These are phyloP conservation scores for Numida meleagris DNA, from an alignment of 2,113 vertebrate genomes.

Conservation along the genomic window DNA sequence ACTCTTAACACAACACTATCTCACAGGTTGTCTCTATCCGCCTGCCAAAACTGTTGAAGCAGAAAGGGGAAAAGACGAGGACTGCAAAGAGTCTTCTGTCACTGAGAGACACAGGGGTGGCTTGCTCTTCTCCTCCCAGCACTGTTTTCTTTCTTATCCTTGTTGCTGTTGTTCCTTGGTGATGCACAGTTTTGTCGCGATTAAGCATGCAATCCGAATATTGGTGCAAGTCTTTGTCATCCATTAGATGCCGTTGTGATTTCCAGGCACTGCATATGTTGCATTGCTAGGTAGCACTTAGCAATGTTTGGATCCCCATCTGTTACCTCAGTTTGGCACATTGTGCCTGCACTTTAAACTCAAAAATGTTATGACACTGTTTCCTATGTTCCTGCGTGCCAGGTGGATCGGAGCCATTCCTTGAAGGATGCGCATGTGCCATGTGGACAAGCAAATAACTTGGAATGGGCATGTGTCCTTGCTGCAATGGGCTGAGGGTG, in stretches of 20 bases:
- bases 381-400: constrained; percentile 60
- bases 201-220: neutral
- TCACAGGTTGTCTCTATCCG: constrained; percentile 38
- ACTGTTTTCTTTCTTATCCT: neutral
- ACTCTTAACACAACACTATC: constrained; percentile 1
- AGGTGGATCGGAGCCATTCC: constrained; percentile 70
- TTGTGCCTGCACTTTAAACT: constrained; percentile 65
- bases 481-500: constrained; percentile 12
- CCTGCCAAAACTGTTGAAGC: constrained; percentile 35
- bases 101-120: neutral
- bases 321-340: constrained; percentile 68
- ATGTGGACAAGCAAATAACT: constrained; percentile 30
- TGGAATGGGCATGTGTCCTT: constrained; percentile 36
- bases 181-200: neutral
- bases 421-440: constrained; percentile 35
- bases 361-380: constrained; percentile 66
- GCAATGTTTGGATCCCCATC: constrained; percentile 71
- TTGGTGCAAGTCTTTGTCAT: constrained; percentile 1
- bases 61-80: neutral
- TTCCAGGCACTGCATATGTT: constrained; percentile 69
- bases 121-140: neutral
- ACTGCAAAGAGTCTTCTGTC: neutral
- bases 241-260: constrained; percentile 49
- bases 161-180: neutral
- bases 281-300: constrained; percentile 71